These are phyloP conservation scores for Halisarca cf. caerulea DNA, from an alignment of 37 sponge, comb jelly and placozoan genomes.

Conservation along the genomic window DNA sequence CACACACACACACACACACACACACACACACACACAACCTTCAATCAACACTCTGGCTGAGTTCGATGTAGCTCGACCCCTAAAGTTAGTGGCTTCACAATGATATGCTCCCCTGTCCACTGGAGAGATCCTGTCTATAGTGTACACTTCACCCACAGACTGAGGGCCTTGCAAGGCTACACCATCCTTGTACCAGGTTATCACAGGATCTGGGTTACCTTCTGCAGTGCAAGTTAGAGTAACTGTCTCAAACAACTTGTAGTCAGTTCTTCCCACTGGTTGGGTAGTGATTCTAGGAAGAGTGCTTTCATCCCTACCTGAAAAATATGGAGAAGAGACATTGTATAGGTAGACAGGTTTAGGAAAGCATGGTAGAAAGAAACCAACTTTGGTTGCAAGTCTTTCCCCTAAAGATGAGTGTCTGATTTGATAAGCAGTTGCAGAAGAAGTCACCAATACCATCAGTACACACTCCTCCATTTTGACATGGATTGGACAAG, in stretches of 20 bases:
- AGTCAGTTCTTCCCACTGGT: neutral
- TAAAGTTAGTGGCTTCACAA: slow-evolving; percentile 1
- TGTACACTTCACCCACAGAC: neutral
- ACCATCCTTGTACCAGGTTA: neutral
- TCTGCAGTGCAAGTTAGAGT: neutral
- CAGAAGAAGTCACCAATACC: neutral
- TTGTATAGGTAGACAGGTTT: too few species aligned
- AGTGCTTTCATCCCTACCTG: neutral
- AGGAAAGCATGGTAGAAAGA: too few species aligned
- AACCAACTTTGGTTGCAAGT: neutral
- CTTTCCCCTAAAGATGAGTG: neutral
- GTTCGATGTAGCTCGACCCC: neutral
- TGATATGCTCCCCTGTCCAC: slow-evolving; percentile 6
- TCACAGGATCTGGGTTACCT: neutral
- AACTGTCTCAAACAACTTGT: neutral
- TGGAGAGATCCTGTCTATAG: neutral
- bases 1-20: neutral
- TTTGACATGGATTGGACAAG: slow-evolving; percentile 1
- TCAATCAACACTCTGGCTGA: neutral
- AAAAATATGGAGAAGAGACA: too few species aligned
- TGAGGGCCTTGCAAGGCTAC: neutral
- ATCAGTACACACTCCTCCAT: slow-evolving; percentile 15
- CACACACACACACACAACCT: neutral
- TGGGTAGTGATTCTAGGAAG: neutral
- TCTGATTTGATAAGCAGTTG: neutral